phyloP scores from a whole-genome alignment of 2,797 vertebrate genomes.

The Gymnoscopelus braueri region DNA sequence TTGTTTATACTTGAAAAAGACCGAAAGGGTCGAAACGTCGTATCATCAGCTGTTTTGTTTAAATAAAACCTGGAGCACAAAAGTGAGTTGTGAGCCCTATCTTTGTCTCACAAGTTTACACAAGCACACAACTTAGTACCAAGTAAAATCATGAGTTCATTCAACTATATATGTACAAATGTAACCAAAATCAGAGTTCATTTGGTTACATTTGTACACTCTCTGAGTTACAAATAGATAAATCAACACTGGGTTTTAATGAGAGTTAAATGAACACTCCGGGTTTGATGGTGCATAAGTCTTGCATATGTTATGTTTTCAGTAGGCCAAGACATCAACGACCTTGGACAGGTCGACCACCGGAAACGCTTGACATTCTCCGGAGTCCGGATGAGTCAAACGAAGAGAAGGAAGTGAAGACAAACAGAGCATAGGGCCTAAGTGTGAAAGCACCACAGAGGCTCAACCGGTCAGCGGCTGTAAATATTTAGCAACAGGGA shows the following conservation, averaged over 20 bases:
- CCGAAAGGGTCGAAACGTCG: no score
- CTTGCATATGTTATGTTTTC: constrained; percentile 46
- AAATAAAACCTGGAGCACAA: no score
- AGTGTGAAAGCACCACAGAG: not conserved
- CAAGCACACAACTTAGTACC: constrained; percentile 14
- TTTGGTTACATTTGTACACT: no score
- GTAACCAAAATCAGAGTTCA: no score
- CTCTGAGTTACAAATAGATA: no score
- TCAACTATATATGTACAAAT: no score
- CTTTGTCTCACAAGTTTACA: constrained; percentile 27
- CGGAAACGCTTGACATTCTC: constrained; percentile 33
- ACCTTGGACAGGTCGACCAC: constrained; percentile 40
- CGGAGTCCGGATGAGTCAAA: constrained; percentile 1
- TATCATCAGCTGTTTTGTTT: no score
- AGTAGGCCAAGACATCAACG: constrained; percentile 23
- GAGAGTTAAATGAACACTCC: no score
- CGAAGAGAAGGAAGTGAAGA: constrained; percentile 23
- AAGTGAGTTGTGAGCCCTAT: no score
- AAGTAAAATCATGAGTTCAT: no score
- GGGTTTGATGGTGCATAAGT: not conserved
- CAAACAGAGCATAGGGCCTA: constrained; percentile 11
- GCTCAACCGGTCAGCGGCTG: not conserved
- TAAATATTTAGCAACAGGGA: constrained; percentile 64
- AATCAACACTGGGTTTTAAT: no score
- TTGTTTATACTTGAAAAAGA: no score